Percentiles rank a stretch among this genome's conserved stretches.
Evolutionary conservation across 2,113 vertebrate genomes (phyloP).

Genomic region (Microcebus jonahi): DNA sequence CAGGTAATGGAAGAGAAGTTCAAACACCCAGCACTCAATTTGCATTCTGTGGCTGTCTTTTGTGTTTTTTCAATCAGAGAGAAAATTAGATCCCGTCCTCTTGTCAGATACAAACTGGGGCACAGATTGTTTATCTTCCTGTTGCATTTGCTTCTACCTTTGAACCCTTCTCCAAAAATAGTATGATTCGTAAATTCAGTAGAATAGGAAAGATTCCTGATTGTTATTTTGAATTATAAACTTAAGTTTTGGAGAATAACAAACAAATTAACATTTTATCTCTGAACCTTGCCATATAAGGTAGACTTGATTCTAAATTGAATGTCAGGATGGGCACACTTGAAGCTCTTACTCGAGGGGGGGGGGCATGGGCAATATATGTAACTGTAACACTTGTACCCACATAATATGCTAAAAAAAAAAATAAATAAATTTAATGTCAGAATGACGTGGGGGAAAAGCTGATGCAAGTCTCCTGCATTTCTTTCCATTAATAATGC

Average conservation of each 20-base stretch:
- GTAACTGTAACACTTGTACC: too few relatives aligned
- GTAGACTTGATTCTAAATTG: slow-evolving; percentile 37
- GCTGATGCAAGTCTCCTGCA: neutral
- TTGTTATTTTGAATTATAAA: slow-evolving; percentile 14
- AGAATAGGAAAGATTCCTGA: slow-evolving; percentile 5
- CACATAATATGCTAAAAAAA: too few relatives aligned
- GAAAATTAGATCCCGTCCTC: slow-evolving; percentile 63
- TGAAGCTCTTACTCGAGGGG: too few relatives aligned
- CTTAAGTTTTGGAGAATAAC: slow-evolving; percentile 52
- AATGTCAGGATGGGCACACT: neutral
- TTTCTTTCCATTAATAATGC: slow-evolving; percentile 66
- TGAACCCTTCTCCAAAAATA: neutral
- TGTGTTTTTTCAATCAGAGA: slow-evolving; percentile 62
- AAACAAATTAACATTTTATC: neutral
- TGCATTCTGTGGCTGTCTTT: slow-evolving; percentile 28
- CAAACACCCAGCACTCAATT: neutral
- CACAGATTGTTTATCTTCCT: slow-evolving; percentile 40
- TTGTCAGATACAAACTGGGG: slow-evolving; percentile 46
- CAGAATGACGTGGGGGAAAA: slow-evolving; percentile 43
- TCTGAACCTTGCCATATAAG: slow-evolving; percentile 27
- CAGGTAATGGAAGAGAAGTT: slow-evolving; percentile 43
- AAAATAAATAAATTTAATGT: slow-evolving; percentile 40
- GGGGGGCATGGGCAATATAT: too few relatives aligned
- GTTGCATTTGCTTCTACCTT: slow-evolving; percentile 11
- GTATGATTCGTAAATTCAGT: slow-evolving; percentile 22